A percentile compares a stretch with the other conserved stretches of the same genome.
Conservation (phyloP, 2,888 invertebrate species). For the Metellina segmentata region DNA sequence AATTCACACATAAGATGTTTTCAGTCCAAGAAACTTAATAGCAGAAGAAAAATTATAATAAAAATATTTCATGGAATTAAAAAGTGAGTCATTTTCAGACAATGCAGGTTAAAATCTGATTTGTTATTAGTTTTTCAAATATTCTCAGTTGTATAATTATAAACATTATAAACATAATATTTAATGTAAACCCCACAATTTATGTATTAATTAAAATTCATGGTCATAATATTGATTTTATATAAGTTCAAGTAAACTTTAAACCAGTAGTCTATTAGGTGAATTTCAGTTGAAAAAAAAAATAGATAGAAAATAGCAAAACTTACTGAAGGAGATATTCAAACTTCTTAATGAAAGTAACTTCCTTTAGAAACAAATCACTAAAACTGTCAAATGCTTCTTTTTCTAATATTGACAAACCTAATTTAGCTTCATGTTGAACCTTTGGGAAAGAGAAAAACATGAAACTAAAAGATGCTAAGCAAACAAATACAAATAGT, state of each 20-base stretch:
- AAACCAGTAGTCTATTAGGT: neutral
- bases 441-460: conserved; percentile 80
- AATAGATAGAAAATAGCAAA: neutral
- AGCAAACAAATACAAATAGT: neutral
- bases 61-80: too few relatives aligned
- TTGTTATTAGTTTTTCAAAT: too few relatives aligned
- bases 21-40: too few relatives aligned
- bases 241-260: neutral
- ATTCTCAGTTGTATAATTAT: too few relatives aligned
- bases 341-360: conserved; percentile 87
- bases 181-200: too few relatives aligned
- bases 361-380: conserved; percentile 89
- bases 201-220: too few relatives aligned
- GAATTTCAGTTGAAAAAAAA: neutral
- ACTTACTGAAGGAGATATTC: conserved; percentile 90
- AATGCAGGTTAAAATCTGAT: too few relatives aligned
- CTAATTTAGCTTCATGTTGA: conserved; percentile 86
- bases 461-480: neutral
- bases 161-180: too few relatives aligned
- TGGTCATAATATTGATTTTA: too few relatives aligned
- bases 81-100: too few relatives aligned
- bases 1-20: neutral
- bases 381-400: conserved; percentile 88
- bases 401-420: conserved; percentile 88
- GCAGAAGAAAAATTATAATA: too few relatives aligned